A percentile compares a stretch with the other conserved stretches of the same genome.
These are phyloP conservation scores for Neoarius graeffei DNA, from an alignment of 2,113 vertebrate species.

Conservation along the genomic window DNA sequence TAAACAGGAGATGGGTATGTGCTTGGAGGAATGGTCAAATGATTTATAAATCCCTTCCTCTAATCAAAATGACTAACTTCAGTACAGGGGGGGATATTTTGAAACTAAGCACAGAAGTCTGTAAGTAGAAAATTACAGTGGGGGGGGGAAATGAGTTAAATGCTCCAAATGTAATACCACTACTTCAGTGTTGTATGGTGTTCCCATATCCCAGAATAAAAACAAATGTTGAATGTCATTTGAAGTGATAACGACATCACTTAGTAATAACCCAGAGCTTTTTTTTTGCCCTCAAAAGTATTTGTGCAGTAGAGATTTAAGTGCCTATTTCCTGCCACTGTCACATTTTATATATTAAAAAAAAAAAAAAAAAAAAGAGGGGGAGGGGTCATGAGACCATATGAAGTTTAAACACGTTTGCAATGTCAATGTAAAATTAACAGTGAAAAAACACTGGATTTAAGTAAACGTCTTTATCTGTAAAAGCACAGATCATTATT, in stretches of 20 bases:
- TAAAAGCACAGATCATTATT: constrained; percentile 42
- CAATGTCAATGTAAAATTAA: background rate
- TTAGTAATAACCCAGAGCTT: background rate
- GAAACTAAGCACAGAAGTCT: background rate
- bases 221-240: background rate
- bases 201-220: background rate
- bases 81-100: background rate
- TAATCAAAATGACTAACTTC: background rate
- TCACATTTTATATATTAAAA: no score
- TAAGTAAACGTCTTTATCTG: constrained; percentile 19
- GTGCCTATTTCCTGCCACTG: background rate
- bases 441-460: background rate
- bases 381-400: background rate
- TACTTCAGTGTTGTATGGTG: background rate
- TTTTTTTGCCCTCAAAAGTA: background rate
- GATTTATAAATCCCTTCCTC: background rate
- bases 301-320: background rate
- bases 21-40: background rate
- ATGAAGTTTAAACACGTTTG: background rate
- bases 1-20: background rate
- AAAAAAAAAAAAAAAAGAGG: background rate
- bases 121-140: background rate
- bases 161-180: background rate
- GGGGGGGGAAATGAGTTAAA: background rate
- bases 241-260: background rate